Percentiles rank a stretch among this genome's conserved stretches.
These are phyloP conservation scores for Danionella dracula DNA, from an alignment of 2,797 vertebrate genomes.

Conservation along the genomic window DNA sequence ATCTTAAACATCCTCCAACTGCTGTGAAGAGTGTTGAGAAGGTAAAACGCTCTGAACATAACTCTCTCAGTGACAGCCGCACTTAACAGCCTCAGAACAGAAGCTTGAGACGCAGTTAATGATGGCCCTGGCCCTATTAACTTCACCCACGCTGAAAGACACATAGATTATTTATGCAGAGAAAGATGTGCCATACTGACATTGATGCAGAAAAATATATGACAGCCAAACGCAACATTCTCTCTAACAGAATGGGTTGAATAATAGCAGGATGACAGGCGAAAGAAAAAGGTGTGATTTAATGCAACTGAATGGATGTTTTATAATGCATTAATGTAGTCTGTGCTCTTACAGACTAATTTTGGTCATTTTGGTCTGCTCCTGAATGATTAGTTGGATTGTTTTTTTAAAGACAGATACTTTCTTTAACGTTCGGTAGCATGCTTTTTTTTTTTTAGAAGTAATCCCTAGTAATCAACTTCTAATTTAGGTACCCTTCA, in stretches of 20 bases:
- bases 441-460: conserved; percentile 25
- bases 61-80: conserved; percentile 53
- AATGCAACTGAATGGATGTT: conserved; percentile 43
- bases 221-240: conserved; percentile 46
- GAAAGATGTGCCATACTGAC: conserved; percentile 47
- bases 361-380: conserved; percentile 30
- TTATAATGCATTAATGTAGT: conserved; percentile 35
- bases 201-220: conserved; percentile 40
- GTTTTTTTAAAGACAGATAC: conserved; percentile 32
- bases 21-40: conserved; percentile 26
- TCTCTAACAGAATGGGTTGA: conserved; percentile 28
- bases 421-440: conserved; percentile 4
- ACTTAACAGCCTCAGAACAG: conserved; percentile 56
- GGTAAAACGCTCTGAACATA: conserved; percentile 37
- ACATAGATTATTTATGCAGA: conserved; percentile 59
- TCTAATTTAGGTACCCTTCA: background rate
- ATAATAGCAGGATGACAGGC: conserved; percentile 43
- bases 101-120: conserved; percentile 58
- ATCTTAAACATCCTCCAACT: conserved; percentile 24
- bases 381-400: conserved; percentile 34
- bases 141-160: conserved; percentile 51
- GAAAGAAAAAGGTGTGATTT: conserved; percentile 40
- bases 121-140: conserved; percentile 57
- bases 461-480: background rate
- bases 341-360: conserved; percentile 32